Base-by-base conservation (phyloP, 2,888 invertebrate genomes). In the Cremastinae sp. region DNA sequence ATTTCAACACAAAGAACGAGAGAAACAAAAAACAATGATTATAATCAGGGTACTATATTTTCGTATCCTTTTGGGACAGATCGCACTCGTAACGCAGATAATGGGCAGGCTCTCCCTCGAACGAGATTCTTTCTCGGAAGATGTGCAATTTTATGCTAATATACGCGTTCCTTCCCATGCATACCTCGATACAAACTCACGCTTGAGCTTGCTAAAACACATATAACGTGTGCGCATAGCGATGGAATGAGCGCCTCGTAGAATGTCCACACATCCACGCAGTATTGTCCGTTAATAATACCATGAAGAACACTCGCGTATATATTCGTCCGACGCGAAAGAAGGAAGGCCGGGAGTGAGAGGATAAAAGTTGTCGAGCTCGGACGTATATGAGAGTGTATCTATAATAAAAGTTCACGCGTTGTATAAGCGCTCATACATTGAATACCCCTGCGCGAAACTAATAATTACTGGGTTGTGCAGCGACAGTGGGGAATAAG, bases 271-370 rank as follows among this genome's bases (percentile, higher is more conserved):
- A 83, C 82, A n/a, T n/a, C n/a, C n/a, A 83, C 79, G 84, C 80
- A 81, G 83, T 83, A 85, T 85, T 86, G 86, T 85, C 81, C 84
- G 82, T 78, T 87, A 84, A 86, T 87, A 87, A 86, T 76, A 81
- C 78, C 69, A 74, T 62, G 74, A 58, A 28, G 49, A 39, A 28
- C 49, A 47, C 56, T 39, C 62, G 62, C 49, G 22, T 41, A n/a
- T 59, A 47, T 55, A 22, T 18, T 41, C 53, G 22, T 41, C 53
- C 10, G 22, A 14, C 7, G 12, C 28, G 28, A 47, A 39, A 47
- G n/a, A 18, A 12, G n/a, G 41, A 12, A 51, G 20, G 41, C n/a
- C n/a, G 43, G 16, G 12, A 35, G 39, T 39, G 9, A 64, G 12
- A 39, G 39, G 20, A 9, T 14, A 47, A 16, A 53, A 43, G 12